A percentile compares a stretch with the other conserved stretches of the same genome.
These are phyloP conservation scores for Steatornis caripensis DNA, from an alignment of 2,113 vertebrate species.

Conservation along the genomic window DNA sequence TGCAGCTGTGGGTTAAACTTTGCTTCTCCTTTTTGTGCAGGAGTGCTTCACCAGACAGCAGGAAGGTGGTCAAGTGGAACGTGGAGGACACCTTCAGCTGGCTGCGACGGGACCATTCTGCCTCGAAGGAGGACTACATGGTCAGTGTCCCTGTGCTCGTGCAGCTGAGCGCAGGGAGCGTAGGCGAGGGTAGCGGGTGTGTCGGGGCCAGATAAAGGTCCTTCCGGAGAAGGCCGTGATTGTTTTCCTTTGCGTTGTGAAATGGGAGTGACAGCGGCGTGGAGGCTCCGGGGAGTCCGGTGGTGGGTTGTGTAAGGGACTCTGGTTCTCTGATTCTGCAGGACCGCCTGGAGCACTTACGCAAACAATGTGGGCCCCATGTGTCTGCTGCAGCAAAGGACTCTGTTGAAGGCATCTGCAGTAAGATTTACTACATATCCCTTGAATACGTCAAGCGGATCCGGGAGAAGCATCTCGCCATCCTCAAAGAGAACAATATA, in stretches of 20 bases:
- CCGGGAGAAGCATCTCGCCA: constrained; percentile 85
- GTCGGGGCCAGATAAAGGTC: background rate
- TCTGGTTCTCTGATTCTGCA: constrained; percentile 35
- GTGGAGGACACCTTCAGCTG: constrained; percentile 98
- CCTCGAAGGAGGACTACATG: constrained; percentile 99
- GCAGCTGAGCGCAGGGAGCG: background rate
- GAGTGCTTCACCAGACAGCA: constrained; percentile 94
- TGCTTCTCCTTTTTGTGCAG: constrained; percentile 52
- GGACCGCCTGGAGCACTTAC: constrained; percentile 96
- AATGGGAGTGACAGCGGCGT: background rate
- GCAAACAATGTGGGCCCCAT: constrained; percentile 93
- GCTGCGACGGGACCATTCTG: constrained; percentile 93
- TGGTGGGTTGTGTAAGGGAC: background rate
- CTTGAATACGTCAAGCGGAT: constrained; percentile 91
- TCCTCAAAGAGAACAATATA: constrained; percentile 89
- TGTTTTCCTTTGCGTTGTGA: background rate
- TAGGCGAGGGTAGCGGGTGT: background rate
- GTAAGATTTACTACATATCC: constrained; percentile 96
- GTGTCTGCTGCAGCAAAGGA: constrained; percentile 93
- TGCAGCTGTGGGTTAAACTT: background rate
- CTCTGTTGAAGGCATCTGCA: constrained; percentile 97
- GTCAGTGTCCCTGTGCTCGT: constrained; percentile 61
- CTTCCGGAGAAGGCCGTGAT: background rate
- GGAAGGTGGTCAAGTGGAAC: constrained; percentile 98
- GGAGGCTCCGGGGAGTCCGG: background rate